phyloP scores from a whole-genome alignment of 30 jellyfish, hydroid and myxozoan species.

The Cassiopea andromeda region DNA sequence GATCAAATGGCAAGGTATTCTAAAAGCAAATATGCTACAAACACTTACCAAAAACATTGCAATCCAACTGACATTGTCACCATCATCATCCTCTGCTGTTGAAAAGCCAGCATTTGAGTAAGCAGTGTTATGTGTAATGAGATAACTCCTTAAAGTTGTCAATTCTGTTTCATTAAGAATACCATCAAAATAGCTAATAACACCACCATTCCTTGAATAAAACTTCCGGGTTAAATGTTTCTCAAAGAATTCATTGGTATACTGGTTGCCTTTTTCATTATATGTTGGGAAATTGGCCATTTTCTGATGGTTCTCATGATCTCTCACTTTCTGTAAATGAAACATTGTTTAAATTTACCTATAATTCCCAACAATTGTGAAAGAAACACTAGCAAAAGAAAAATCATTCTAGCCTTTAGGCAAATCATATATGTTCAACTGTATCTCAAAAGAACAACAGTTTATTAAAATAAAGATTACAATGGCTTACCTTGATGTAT shows the following conservation, averaged over 20 bases:
- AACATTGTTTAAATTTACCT: too few species aligned
- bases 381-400: too few species aligned
- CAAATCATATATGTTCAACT: too few species aligned
- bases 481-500: constrained; percentile 10
- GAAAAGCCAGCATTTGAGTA: constrained; percentile 1
- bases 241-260: constrained; percentile 28
- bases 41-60: constrained; percentile 36
- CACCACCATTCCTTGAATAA: constrained; percentile 28
- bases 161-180: constrained; percentile 45
- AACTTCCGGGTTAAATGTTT: constrained; percentile 36
- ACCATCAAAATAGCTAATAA: constrained; percentile 30
- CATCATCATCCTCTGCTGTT: constrained; percentile 31
- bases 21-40: neutral
- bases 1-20: neutral
- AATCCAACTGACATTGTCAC: constrained; percentile 66
- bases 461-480: too few species aligned
- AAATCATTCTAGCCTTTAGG: too few species aligned
- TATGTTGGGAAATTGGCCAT: constrained; percentile 15
- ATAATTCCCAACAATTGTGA: too few species aligned
- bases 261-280: constrained; percentile 7
- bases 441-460: too few species aligned
- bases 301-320: constrained; percentile 5
- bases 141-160: constrained; percentile 6
- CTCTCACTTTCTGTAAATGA: constrained; percentile 17
- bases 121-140: constrained; percentile 18